Evolutionary conservation across 2,113 vertebrate genomes (phyloP).

Genomic region (Hiodon alosoides): DNA sequence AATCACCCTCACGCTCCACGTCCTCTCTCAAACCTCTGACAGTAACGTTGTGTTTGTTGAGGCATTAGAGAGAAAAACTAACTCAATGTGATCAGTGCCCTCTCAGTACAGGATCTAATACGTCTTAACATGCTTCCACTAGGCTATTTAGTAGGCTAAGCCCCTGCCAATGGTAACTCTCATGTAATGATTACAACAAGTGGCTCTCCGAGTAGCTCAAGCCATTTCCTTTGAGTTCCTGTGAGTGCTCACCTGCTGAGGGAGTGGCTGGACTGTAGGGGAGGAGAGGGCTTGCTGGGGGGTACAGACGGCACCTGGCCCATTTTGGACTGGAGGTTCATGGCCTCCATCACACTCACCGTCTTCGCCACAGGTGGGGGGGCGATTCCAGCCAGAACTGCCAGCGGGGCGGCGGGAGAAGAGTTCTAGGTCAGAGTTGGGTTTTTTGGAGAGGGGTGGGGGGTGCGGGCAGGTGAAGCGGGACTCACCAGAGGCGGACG

Average conservation of each 20-base stretch:
- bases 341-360: constrained; percentile 70
- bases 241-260: constrained; percentile 63
- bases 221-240: neutral
- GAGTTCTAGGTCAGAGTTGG: neutral
- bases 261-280: constrained; percentile 63
- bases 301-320: constrained; percentile 47
- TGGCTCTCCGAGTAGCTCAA: no score
- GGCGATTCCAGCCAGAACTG: constrained; percentile 59
- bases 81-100: no score
- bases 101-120: no score
- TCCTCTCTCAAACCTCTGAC: no score
- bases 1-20: no score
- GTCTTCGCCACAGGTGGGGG: constrained; percentile 72
- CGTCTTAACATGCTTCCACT: no score
- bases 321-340: constrained; percentile 75
- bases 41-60: no score
- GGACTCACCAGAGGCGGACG: constrained; percentile 81
- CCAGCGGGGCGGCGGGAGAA: neutral
- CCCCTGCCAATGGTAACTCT: no score
- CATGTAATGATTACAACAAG: no score
- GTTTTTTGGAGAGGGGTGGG: neutral
- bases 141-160: no score
- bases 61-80: no score
- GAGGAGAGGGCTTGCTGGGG: constrained; percentile 55
- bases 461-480: neutral